These are phyloP conservation scores for Colletes collaris DNA, from an alignment of 2,888 invertebrate genomes.

Conservation along the genomic window DNA sequence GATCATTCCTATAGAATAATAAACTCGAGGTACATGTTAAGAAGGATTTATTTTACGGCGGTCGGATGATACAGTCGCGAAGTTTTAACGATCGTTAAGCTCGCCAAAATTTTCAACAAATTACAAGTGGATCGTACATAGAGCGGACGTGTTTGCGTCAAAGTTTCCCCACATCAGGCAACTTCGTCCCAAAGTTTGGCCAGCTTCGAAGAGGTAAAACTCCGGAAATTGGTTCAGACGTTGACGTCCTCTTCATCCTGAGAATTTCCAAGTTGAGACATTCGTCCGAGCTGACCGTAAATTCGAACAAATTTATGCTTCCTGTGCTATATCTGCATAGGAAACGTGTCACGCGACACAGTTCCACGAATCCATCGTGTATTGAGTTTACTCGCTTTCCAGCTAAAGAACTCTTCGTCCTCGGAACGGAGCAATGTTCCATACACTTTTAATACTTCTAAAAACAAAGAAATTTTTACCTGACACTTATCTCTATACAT, in stretches of 20 bases:
- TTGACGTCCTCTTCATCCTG: conserved; percentile 34
- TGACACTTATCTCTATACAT: too few species aligned
- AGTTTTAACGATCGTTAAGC: not conserved
- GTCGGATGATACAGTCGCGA: not conserved
- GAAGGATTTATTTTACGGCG: too few species aligned
- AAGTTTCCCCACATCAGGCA: conserved; percentile 11
- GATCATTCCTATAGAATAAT: not conserved
- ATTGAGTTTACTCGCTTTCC: conserved; percentile 23
- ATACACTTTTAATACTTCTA: too few species aligned
- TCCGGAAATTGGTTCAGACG: conserved; percentile 50
- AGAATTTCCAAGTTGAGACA: conserved; percentile 33
- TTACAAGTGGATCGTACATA: not conserved
- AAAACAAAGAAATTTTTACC: too few species aligned
- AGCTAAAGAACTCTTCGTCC: conserved; percentile 7
- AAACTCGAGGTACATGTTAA: too few species aligned
- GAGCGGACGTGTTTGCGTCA: not conserved
- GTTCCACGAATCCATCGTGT: conserved; percentile 15
- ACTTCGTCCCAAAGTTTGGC: conserved; percentile 6
- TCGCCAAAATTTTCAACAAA: conserved; percentile 21
- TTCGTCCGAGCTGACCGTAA: conserved; percentile 39
- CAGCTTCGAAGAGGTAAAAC: conserved; percentile 30
- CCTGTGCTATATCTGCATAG: conserved; percentile 36
- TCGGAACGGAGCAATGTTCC: too few species aligned
- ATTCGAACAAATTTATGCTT: conserved; percentile 47
- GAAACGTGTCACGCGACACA: conserved; percentile 33